Evolutionary conservation across 2,888 invertebrate species (phyloP), one percentile per base, ranked within the genome.

Genomic region (Galeopsomyia nigrocyanea): DNA sequence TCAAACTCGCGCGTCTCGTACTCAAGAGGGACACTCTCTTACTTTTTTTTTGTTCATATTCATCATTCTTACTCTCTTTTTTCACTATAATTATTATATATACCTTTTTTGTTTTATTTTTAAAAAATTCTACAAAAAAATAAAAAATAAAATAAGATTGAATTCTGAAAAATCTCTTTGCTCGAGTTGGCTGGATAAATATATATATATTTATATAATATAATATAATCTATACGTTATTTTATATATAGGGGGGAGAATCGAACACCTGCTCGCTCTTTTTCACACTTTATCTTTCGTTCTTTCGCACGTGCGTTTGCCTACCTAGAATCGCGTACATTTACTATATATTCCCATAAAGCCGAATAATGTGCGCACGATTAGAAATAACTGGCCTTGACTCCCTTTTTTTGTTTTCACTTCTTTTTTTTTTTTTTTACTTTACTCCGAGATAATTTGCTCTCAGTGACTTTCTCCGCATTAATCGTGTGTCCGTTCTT

Each of bases 301-400:
- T 55, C 63, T 62, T 62, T 55, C 71, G 50, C 71, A 31, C 62
- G 69, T 51, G 21, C 61, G 63, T 70, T 51, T 67, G 66, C 19
- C 66, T 75, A 63, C 70, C 49, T 47, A 53, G 68, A 56, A 70
- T 66, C 69, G 61, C 61, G 55, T 71, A 53, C 31, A 50, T 49
- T 46, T 57, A 66, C 53, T 55, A 51, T 26, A 68, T 63, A 65
- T 75, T 63, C 69, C 70, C 66, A 70, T 70, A 68, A 70, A 74
- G 69, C 75, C 75, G 70, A 75, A 68, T 68, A 73, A 68, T 73
- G 75, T 73, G 75, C 73, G 74, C 76, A 74, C 71, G 60, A 71
- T 75, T 65, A 57, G 68, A 72, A 75, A 72, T 65, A 58, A 76
- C 76, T 75, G 76, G 75, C 75, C 75, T 75, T 76, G 70, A 75